Evolutionary conservation across 2,888 invertebrate genomes (phyloP).

Genomic region (Balanococcus diminutus): DNA sequence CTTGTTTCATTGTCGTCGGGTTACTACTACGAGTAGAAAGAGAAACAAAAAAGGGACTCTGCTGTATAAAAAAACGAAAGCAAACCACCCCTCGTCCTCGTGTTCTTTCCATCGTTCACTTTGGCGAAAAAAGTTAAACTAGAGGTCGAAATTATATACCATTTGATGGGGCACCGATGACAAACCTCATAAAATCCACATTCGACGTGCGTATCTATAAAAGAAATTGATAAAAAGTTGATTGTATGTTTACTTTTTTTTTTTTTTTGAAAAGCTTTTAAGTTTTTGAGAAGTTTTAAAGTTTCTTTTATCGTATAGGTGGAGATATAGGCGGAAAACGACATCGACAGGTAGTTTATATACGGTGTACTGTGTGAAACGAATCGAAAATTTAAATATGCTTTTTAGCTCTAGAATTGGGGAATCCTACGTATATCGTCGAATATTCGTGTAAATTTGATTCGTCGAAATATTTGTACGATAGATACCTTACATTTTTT

Average conservation of each 20-base stretch:
- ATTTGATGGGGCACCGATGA: not conserved
- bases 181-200: not conserved
- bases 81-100: not conserved
- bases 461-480: no score
- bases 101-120: not conserved
- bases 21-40: not conserved
- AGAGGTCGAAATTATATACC: not conserved
- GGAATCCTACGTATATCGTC: no score
- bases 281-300: not conserved
- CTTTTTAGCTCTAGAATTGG: no score
- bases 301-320: not conserved
- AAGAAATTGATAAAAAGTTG: not conserved
- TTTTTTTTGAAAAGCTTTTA: not conserved
- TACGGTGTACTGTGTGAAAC: not conserved
- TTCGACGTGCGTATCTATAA: not conserved
- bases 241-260: not conserved
- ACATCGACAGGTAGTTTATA: no score
- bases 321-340: no score
- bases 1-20: not conserved
- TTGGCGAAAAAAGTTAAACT: not conserved
- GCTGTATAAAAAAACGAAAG: not conserved
- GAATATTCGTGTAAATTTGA: no score
- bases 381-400: no score
- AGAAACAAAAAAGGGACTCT: not conserved
- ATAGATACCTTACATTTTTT: no score